phyloP scores from a whole-genome alignment of 2,888 invertebrate genomes.

The Campopleginae sp. region DNA sequence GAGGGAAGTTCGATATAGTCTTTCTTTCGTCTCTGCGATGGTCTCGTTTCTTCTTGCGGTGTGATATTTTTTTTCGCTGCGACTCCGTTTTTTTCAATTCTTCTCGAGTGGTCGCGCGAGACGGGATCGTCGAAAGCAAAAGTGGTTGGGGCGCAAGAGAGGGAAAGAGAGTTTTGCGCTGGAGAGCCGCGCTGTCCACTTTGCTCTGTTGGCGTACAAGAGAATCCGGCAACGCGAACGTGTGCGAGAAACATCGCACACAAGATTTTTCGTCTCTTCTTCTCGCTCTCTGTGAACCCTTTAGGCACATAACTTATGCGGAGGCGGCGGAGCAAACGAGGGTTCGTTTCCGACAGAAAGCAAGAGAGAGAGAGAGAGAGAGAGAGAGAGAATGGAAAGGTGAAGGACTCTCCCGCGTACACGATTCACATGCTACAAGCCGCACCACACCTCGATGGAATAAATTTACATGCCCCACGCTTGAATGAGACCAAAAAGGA shows the following conservation, averaged over 20 bases:
- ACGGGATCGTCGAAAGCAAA: slow-evolving; percentile 75
- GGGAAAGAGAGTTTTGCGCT: slow-evolving; percentile 38
- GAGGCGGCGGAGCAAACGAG: slow-evolving; percentile 72
- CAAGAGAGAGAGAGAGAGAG: slow-evolving; percentile 26
- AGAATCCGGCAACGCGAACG: slow-evolving; percentile 53
- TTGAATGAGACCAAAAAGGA: slow-evolving; percentile 68
- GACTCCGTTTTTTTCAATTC: slow-evolving; percentile 50
- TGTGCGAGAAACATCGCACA: slow-evolving; percentile 26
- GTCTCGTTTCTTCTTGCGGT: slow-evolving; percentile 56
- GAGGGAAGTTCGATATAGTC: slow-evolving; percentile 29
- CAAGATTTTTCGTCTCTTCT: slow-evolving; percentile 26
- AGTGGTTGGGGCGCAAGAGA: slow-evolving; percentile 70
- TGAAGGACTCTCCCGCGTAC: slow-evolving; percentile 48
- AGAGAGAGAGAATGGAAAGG: slow-evolving; percentile 24
- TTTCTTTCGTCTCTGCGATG: slow-evolving; percentile 45
- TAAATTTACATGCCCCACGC: slow-evolving; percentile 80
- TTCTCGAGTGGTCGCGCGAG: slow-evolving; percentile 62
- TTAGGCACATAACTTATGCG: slow-evolving; percentile 76
- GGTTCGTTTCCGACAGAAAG: slow-evolving; percentile 57
- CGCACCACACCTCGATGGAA: slow-evolving; percentile 80
- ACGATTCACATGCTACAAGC: slow-evolving; percentile 75
- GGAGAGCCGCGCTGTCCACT: slow-evolving; percentile 26
- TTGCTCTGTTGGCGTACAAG: slow-evolving; percentile 32
- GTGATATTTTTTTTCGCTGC: slow-evolving; percentile 48
- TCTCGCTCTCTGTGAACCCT: slow-evolving; percentile 47